Evolutionary conservation across 1,140 invertebrate species (phyloP), one percentile per base, ranked within the genome.

Genomic region (Dinothrombium tinctorium): DNA sequence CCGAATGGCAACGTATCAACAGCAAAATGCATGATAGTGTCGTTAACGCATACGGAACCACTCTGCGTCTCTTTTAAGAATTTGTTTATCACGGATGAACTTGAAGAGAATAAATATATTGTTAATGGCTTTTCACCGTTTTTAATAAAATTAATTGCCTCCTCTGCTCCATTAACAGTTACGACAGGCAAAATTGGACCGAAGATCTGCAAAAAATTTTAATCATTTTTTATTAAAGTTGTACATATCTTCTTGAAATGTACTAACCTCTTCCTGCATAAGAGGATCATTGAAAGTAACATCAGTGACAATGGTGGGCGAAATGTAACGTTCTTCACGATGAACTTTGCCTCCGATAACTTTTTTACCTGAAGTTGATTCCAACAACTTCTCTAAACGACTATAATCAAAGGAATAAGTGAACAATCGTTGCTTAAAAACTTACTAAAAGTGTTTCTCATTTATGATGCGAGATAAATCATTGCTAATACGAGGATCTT

Each of bases 381-480:
- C 14, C 4, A 48, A 11, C 9, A 48, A 11, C 12, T 25, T 26
- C n/a, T 23, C 33, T 6, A 48, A 14, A 14, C 45, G 45, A 9
- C 35, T 28, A 14, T n/a, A n/a, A n/a, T n/a, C n/a, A n/a, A n/a
- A n/a, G n/a, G n/a, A n/a, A n/a, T n/a, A n/a, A n/a, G n/a, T n/a
- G n/a, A n/a, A n/a, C n/a, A n/a, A n/a, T n/a, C n/a, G n/a, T n/a
- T n/a, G n/a, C n/a, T n/a, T n/a, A n/a, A n/a, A n/a, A n/a, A 64
- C 64, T 61, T 52, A 70, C 68, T 66, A 59, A 52, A 76, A 86
- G 62, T 92, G 79, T 50, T 69, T 69, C 22, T 68, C 66, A 48
- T 76, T 84, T 32, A 96, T 69, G 42, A 98, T 87, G 40, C 87
- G 64, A 47, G 74, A 71, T 20, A 82, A 72, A 62, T 90, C 79